A percentile compares a stretch with the other conserved stretches of the same genome.
Evolutionary conservation across 2,113 vertebrate species (phyloP).

Genomic region (Neomonachus schauinslandi): DNA sequence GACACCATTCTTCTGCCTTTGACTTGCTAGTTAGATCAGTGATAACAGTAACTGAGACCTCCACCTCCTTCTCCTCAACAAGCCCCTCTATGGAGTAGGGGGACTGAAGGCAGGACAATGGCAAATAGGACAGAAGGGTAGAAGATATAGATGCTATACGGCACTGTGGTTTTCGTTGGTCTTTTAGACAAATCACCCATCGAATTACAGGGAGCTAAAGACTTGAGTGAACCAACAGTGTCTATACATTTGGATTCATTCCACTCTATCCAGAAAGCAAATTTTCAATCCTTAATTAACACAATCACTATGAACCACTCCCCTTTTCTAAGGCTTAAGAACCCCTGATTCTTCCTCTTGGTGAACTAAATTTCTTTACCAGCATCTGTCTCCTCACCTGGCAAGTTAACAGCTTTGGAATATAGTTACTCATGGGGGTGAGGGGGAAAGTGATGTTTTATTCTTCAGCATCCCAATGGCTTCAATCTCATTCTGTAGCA

Average conservation of each 20-base stretch:
- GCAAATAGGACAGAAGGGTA: neutral
- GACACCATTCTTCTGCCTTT: neutral
- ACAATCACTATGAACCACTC: neutral
- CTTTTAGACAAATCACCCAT: neutral
- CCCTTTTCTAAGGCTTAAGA: neutral
- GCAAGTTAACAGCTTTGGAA: neutral
- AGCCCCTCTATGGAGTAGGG: neutral
- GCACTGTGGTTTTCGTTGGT: neutral
- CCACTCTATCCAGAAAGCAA: neutral
- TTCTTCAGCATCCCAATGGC: neutral
- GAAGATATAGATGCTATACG: rapidly evolving
- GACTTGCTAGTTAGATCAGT: slow-evolving; percentile 5
- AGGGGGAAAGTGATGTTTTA: neutral
- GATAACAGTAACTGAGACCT: neutral
- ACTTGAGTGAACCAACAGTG: neutral
- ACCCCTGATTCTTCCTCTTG: neutral
- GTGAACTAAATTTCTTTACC: neutral
- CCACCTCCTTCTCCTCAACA: neutral
- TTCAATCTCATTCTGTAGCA: neutral
- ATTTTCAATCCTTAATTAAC: slow-evolving; percentile 1
- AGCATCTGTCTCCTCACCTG: neutral
- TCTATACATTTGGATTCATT: neutral
- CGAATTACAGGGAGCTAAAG: neutral
- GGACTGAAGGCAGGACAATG: neutral
- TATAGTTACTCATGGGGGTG: neutral